phyloP scores from a whole-genome alignment of 2,113 vertebrate genomes.

The Actinemys pallida region DNA sequence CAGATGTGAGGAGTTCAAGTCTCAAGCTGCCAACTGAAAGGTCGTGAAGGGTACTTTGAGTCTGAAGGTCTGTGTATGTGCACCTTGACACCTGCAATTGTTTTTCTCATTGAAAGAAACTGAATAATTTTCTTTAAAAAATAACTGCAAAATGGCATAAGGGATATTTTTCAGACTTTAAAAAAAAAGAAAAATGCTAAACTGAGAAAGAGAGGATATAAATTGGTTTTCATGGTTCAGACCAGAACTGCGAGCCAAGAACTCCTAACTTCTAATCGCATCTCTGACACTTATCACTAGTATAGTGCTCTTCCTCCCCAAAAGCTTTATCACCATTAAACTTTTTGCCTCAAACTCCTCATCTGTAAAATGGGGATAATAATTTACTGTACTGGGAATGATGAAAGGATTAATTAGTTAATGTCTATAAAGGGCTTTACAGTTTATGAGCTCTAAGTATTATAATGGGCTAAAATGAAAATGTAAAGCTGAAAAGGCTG shows the following conservation, averaged over 20 bases:
- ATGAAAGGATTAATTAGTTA: too few relatives aligned
- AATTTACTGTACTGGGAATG: too few relatives aligned
- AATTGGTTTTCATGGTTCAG: not conserved
- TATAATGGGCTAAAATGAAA: too few relatives aligned
- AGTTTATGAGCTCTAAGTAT: too few relatives aligned
- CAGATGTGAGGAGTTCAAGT: conserved; percentile 9
- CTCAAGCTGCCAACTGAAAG: not conserved
- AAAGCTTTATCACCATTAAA: not conserved
- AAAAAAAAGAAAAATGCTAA: not conserved
- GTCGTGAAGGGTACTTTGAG: not conserved
- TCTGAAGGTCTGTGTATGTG: not conserved
- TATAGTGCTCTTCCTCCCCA: not conserved
- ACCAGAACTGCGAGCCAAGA: not conserved
- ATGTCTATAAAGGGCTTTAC: too few relatives aligned
- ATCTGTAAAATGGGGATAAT: too few relatives aligned
- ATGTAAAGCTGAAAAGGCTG: too few relatives aligned
- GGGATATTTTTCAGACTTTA: not conserved
- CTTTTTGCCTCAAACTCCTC: too few relatives aligned
- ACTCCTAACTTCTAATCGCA: not conserved
- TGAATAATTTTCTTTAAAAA: not conserved
- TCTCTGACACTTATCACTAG: not conserved
- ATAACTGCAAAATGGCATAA: not conserved
- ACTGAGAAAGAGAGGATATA: not conserved
- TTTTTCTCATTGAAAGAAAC: not conserved
- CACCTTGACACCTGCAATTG: too few relatives aligned